phyloP scores from a whole-genome alignment of 2,797 vertebrate genomes.

The Melanotaenia parkinsoni region DNA sequence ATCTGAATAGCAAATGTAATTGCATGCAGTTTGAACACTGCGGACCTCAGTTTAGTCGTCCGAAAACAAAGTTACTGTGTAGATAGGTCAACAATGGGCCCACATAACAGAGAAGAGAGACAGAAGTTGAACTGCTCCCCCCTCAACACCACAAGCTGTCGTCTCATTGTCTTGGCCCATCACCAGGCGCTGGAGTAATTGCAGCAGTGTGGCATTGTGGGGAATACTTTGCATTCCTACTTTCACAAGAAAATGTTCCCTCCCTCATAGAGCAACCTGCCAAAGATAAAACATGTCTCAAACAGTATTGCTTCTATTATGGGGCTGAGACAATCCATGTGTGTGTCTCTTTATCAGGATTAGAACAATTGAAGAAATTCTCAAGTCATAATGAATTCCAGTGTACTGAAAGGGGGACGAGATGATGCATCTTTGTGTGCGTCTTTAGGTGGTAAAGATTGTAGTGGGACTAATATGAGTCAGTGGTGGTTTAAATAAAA shows the following conservation, averaged over 20 bases:
- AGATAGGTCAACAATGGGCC: conserved; percentile 40
- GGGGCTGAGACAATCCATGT: conserved; percentile 48
- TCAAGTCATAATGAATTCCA: conserved; percentile 32
- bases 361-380: conserved; percentile 23
- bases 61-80: conserved; percentile 46
- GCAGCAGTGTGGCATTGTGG: conserved; percentile 82
- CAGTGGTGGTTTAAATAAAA: neutral
- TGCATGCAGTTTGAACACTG: conserved; percentile 42
- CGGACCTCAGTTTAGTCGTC: conserved; percentile 23
- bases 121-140: conserved; percentile 59
- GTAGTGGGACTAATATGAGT: neutral
- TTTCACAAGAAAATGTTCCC: conserved; percentile 77
- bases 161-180: conserved; percentile 80
- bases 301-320: conserved; percentile 62
- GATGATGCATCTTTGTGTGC: neutral
- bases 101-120: conserved; percentile 54
- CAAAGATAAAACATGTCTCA: conserved; percentile 71
- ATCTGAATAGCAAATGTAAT: conserved; percentile 53
- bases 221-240: conserved; percentile 83
- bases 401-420: conserved; percentile 16
- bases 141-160: conserved; percentile 73
- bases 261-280: conserved; percentile 69
- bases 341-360: conserved; percentile 18
- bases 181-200: conserved; percentile 80
- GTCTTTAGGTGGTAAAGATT: conserved; percentile 19